Evolutionary conservation across 2,888 invertebrate species (phyloP), one percentile per base, ranked within the genome.

Genomic region (Eledona agricola): DNA sequence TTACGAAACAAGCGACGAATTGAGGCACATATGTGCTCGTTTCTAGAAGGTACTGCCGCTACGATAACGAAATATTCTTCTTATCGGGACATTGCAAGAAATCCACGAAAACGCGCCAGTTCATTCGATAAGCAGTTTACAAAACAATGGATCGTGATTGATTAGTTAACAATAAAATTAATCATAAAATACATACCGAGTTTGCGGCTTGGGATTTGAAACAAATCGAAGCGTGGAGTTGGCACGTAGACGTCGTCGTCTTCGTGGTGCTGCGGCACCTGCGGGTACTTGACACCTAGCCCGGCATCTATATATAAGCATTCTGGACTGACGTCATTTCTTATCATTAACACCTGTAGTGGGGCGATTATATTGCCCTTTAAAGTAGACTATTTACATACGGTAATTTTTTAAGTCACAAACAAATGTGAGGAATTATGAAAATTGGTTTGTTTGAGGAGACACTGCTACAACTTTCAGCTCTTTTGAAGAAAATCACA

Each of bases 291-390:
- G 70, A 71, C 71, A 71, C 71, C 71, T 71, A 64, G 65, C 58
- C 46, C 60, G 6, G 11, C 55, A 61, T 62, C 55, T 62, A 64
- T 65, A 62, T 69, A 71, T 72, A 71, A 72, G 69, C 69, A 70
- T 67, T 63, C 51, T 50, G 51, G 23, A 37, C 49, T 71, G 69
- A 68, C 70, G 71, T 69, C 68, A 70, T 57, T 35, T 59, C 62
- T 71, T 71, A 71, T 71, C 71, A 66, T 63, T 64, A 68, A 60
- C 68, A 71, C 69, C 70, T 71, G 66, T 64, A 62, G 64, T 66
- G 66, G 67, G 67, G 68, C 64, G 65, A 22, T 37, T 38, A 40
- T 57, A 49, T 55, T 46, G 42, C 40, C 43, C 26, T 42, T 53
- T 53, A 35, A 53, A 40, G 31, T 38, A 25, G 32, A 26, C 26